These are phyloP conservation scores for Leistus spinibarbis DNA, from an alignment of 2,888 invertebrate species.

Conservation along the genomic window DNA sequence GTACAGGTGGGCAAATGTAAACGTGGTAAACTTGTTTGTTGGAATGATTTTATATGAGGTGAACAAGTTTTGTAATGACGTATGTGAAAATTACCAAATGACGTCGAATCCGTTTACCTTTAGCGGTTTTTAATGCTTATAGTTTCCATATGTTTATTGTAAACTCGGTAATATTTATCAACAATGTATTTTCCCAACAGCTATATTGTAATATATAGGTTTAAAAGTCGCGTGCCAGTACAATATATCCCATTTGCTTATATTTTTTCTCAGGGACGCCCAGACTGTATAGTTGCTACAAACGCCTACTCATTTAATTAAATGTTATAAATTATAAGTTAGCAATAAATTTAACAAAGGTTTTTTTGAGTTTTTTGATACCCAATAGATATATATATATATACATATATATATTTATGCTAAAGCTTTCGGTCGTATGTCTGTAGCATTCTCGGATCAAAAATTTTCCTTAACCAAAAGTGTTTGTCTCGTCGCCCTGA, in stretches of 20 bases:
- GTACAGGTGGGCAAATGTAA: not conserved
- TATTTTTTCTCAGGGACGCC: not conserved
- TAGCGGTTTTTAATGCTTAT: slow-evolving; percentile 2
- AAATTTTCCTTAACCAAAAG: too few species aligned
- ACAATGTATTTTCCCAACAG: slow-evolving; percentile 13
- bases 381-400: too few species aligned
- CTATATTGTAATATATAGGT: not conserved
- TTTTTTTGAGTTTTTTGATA: too few species aligned
- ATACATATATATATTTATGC: too few species aligned
- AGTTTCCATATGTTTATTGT: not conserved
- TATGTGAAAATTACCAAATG: slow-evolving; percentile 22
- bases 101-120: slow-evolving; percentile 19
- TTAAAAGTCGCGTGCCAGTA: not conserved
- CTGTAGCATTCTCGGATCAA: too few species aligned
- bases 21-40: not conserved
- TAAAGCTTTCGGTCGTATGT: too few species aligned
- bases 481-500: too few species aligned
- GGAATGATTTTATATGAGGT: not conserved
- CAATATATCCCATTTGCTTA: not conserved
- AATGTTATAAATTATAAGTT: too few species aligned
- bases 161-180: slow-evolving; percentile 22
- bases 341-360: too few species aligned
- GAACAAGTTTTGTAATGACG: slow-evolving; percentile 13
- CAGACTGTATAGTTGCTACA: too few species aligned
- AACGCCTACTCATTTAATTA: too few species aligned